Percentiles rank a stretch among this genome's conserved stretches.
Evolutionary conservation across 2,888 invertebrate genomes (phyloP).

Genomic region (Spisula solida): DNA sequence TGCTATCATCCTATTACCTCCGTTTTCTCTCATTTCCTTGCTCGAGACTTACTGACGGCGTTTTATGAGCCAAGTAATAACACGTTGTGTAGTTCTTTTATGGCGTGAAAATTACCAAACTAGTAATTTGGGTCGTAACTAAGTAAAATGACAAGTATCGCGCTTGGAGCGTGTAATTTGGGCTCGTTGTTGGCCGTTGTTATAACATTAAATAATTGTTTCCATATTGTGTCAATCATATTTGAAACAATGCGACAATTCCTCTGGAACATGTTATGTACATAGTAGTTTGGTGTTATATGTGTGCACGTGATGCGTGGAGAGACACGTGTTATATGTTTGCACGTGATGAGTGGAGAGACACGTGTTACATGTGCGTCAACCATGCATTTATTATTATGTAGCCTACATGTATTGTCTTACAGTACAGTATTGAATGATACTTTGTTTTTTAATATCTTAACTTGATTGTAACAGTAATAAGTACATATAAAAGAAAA

Average conservation of each 20-base stretch:
- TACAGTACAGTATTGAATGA: too few species aligned
- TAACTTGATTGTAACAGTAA: too few species aligned
- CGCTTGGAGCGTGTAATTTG: conserved; percentile 8
- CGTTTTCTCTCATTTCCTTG: conserved; percentile 50
- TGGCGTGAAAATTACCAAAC: conserved; percentile 47
- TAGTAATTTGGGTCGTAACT: conserved; percentile 34
- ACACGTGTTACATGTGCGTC: too few species aligned
- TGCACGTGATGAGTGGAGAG: too few species aligned
- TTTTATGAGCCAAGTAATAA: conserved; percentile 66
- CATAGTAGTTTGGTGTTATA: too few species aligned
- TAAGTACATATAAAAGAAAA: too few species aligned
- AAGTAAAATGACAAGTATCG: conserved; percentile 11
- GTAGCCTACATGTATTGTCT: too few species aligned
- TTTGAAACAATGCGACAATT: not conserved
- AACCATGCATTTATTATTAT: too few species aligned
- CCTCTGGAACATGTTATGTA: not conserved
- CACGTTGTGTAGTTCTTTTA: conserved; percentile 43
- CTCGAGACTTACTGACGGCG: conserved; percentile 33
- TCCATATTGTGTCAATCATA: not conserved
- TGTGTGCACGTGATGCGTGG: too few species aligned
- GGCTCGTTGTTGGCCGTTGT: not conserved
- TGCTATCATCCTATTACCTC: conserved; percentile 54
- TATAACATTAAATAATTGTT: not conserved
- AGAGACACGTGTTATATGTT: too few species aligned
- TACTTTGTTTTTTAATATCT: too few species aligned